phyloP scores from a whole-genome alignment of 2,888 invertebrate genomes.

The Zelleria hepariella region DNA sequence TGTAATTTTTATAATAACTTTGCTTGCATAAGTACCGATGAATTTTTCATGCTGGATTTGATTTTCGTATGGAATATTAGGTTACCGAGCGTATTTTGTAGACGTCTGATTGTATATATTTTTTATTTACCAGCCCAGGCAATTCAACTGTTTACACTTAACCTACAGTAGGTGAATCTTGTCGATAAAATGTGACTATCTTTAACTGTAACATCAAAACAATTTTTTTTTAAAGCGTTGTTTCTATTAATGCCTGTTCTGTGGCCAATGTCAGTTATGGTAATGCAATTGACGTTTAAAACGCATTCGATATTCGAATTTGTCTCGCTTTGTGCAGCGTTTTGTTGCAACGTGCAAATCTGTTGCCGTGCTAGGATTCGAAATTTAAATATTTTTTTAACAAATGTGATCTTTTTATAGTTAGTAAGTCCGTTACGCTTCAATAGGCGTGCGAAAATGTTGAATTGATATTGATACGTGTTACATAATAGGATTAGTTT shows the following conservation, averaged over 20 bases:
- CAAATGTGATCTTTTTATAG: constrained; percentile 33
- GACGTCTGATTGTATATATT: too few species aligned
- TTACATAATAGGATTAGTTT: not conserved
- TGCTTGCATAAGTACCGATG: too few species aligned
- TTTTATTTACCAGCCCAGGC: too few species aligned
- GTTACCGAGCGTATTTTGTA: too few species aligned
- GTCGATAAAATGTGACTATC: too few species aligned
- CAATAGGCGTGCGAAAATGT: constrained; percentile 28
- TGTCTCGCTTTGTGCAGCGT: constrained; percentile 49
- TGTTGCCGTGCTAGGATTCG: constrained; percentile 47
- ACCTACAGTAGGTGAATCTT: too few species aligned
- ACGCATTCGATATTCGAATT: constrained; percentile 52
- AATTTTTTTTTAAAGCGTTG: too few species aligned
- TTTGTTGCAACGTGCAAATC: constrained; percentile 48
- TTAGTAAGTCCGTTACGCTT: constrained; percentile 26
- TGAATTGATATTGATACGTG: not conserved
- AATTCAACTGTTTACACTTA: too few species aligned
- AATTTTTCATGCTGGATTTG: too few species aligned
- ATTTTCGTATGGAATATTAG: too few species aligned
- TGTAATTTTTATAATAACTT: too few species aligned
- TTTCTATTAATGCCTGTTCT: not conserved
- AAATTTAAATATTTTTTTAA: constrained; percentile 47
- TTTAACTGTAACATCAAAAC: too few species aligned
- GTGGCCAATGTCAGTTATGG: constrained; percentile 30
- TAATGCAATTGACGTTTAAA: constrained; percentile 50